Conservation (phyloP, 2,113 vertebrate genomes). For the Pyrgilauda ruficollis region DNA sequence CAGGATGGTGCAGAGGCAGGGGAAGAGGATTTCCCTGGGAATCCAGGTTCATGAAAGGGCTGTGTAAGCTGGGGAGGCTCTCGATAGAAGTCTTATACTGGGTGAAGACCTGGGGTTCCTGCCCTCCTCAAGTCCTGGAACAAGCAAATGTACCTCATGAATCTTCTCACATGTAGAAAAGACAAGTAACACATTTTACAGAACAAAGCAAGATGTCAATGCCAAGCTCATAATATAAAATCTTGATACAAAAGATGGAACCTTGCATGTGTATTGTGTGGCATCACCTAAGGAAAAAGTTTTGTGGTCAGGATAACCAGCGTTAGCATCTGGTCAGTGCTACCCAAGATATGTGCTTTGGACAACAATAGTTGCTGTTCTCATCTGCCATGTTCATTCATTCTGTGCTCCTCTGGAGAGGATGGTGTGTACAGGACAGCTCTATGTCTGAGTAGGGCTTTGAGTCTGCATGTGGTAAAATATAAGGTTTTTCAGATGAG, state of each 20-base stretch:
- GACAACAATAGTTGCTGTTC: neutral
- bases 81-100: neutral
- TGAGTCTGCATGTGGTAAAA: neutral
- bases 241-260: neutral
- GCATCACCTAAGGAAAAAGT: neutral
- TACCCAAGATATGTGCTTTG: neutral
- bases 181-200: neutral
- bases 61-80: neutral
- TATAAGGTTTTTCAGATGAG: neutral
- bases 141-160: neutral
- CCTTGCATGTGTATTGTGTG: accelerated
- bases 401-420: neutral
- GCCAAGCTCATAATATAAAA: neutral
- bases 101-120: neutral
- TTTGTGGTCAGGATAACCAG: neutral
- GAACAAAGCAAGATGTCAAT: neutral
- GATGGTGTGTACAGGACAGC: neutral
- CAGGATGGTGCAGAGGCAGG: neutral
- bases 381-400: accelerated
- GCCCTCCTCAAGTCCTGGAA: neutral
- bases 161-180: neutral
- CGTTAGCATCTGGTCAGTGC: neutral
- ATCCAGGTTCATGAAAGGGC: neutral
- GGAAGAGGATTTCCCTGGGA: neutral
- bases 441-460: neutral